Evolutionary conservation across 1,140 invertebrate genomes (phyloP), one percentile per base, ranked within the genome.

Genomic region (Drosophila sturtevanti): DNA sequence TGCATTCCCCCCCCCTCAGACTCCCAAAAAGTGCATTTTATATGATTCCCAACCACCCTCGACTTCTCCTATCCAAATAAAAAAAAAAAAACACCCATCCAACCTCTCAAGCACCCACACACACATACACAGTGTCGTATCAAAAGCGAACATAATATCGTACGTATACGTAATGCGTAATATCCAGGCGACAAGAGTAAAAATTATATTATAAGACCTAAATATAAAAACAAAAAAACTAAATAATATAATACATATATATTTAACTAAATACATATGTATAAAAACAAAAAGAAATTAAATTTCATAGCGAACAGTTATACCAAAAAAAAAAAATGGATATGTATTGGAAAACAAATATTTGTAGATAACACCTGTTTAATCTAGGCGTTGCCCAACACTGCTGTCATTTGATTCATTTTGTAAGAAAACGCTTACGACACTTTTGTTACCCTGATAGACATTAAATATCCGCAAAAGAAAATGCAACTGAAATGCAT

Each of bases 91-190:
- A 14, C 18, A 61, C 35, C 14, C 22, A 60, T 51, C 27, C 11
- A 66, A 18, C 21, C 63, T 31, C 31, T 9, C 18, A 5, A n/a
- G 31, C 63, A 65, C 16, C 22, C 9, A 10, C 24, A 35, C 35
- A n/a, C 58, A 38, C 16, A 34, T 12, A 34, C 35, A 22, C 22
- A 24, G 12, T 14, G 16, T 27, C 10, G 24, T 60, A 61, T 22
- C 37, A 14, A 18, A 31, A 75, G 52, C 21, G 72, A 58, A 52
- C 52, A 58, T 61, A 68, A 68, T 76, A 76, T 52, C 24, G 27
- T 65, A 76, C 72, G 72, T 72, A 68, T 68, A 76, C 64, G 72
- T 76, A 59, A 76, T 52, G 72, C 56, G 64, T 58, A 68, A 35
- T 61, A 35, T 56, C 35, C 72, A 80, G 81, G 72, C 66, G 72